phyloP scores from a whole-genome alignment of 92 coral and sea anemone species.

The Parazoanthus swiftii region DNA sequence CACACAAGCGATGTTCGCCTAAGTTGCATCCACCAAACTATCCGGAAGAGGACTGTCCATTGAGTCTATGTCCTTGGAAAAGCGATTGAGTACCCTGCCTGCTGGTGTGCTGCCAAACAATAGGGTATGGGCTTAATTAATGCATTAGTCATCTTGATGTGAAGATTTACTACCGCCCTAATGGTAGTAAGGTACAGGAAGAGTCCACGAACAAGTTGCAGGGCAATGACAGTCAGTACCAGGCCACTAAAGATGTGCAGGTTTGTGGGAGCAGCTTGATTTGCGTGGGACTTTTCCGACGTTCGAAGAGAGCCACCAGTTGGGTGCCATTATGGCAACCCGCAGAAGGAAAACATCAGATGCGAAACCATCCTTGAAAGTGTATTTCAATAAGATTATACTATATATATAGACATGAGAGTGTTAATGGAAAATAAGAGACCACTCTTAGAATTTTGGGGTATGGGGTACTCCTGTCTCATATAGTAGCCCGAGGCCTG shows the following conservation, averaged over 20 bases:
- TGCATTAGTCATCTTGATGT: conserved; percentile 14
- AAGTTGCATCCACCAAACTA: neutral
- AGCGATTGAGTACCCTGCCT: conserved; percentile 27
- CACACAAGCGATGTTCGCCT: neutral
- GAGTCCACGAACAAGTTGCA: neutral
- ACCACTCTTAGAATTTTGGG: too few relatives aligned
- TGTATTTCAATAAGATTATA: too few relatives aligned
- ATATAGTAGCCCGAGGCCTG: too few relatives aligned
- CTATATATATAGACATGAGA: too few relatives aligned
- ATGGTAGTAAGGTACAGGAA: neutral
- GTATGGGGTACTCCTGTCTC: too few relatives aligned
- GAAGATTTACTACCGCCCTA: neutral
- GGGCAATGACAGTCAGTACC: neutral
- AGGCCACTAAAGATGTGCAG: conserved; percentile 8
- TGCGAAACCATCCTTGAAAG: too few relatives aligned
- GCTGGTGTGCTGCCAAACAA: conserved; percentile 24
- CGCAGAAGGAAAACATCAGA: too few relatives aligned
- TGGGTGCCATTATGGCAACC: too few relatives aligned
- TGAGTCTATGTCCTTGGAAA: conserved; percentile 5
- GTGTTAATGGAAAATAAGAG: too few relatives aligned
- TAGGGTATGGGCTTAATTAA: conserved; percentile 10
- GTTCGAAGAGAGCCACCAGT: too few relatives aligned
- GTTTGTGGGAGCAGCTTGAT: neutral
- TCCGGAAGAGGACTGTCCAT: conserved; percentile 27
- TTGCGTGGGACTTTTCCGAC: neutral